A percentile compares a stretch with the other conserved stretches of the same genome.
phyloP scores from a whole-genome alignment of 2,888 invertebrate genomes.

The Drosophila neotestacea region DNA sequence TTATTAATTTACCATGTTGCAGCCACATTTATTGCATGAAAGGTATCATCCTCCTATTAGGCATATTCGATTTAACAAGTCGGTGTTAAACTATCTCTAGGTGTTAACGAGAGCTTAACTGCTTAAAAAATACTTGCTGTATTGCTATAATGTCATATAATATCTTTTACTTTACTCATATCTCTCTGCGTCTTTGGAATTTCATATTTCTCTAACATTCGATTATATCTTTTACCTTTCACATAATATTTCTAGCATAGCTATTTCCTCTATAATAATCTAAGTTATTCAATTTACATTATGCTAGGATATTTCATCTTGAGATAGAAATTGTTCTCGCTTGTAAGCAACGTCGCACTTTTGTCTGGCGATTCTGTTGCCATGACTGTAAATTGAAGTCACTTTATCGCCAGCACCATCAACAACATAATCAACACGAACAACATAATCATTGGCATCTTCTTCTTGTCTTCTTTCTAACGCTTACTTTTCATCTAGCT shows the following conservation, averaged over 20 bases:
- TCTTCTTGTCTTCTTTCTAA: background rate
- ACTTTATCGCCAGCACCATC: conserved; percentile 20
- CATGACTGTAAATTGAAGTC: conserved; percentile 22
- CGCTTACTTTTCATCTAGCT: conserved; percentile 11
- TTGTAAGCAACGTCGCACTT: background rate
- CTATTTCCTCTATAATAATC: background rate
- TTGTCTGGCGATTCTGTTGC: conserved; percentile 12
- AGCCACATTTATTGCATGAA: conserved; percentile 11
- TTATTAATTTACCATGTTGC: conserved; percentile 18
- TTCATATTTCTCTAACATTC: too few relatives aligned
- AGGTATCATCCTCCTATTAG: background rate
- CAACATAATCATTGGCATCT: conserved; percentile 10
- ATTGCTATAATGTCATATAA: too few relatives aligned
- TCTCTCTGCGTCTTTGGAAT: background rate
- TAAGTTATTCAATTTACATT: too few relatives aligned
- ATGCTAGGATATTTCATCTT: background rate
- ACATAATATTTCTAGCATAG: background rate
- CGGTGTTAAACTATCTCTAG: background rate
- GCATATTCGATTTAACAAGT: too few relatives aligned
- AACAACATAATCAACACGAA: conserved; percentile 21
- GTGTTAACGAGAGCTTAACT: too few relatives aligned
- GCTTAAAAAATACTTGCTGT: too few relatives aligned
- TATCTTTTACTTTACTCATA: background rate
- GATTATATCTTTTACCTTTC: too few relatives aligned
- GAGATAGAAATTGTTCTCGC: background rate